Percentiles rank a stretch among this genome's conserved stretches.
phyloP scores from a whole-genome alignment of 2,113 vertebrate genomes.

The Tupaia tana region DNA sequence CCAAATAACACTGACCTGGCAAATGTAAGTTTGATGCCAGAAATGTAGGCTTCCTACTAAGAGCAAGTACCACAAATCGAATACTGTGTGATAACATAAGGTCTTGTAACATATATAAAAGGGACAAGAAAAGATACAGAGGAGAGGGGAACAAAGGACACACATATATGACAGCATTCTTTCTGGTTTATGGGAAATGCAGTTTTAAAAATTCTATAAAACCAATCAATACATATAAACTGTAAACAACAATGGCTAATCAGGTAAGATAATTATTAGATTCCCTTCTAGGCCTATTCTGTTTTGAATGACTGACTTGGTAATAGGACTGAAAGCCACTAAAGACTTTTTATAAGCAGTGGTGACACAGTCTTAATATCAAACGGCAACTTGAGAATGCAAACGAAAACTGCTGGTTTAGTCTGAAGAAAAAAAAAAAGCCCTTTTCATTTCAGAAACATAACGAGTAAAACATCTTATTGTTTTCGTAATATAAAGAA shows the following conservation, averaged over 20 bases:
- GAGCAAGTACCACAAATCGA: background rate
- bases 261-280: background rate
- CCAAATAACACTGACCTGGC: background rate
- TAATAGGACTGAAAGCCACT: background rate
- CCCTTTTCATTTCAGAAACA: constrained; percentile 18
- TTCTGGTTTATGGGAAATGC: background rate
- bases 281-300: background rate
- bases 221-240: background rate
- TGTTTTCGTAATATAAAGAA: constrained; percentile 12
- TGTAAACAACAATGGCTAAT: background rate
- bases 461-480: background rate
- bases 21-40: background rate
- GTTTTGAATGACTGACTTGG: background rate
- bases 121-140: constrained; percentile 21
- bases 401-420: background rate
- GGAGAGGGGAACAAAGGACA: constrained; percentile 36
- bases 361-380: background rate
- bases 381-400: background rate
- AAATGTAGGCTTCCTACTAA: background rate
- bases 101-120: constrained; percentile 28
- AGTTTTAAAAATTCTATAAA: background rate
- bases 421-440: background rate
- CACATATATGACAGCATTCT: background rate
- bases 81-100: background rate
- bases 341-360: background rate